Percentiles rank a stretch among this genome's conserved stretches.
These are phyloP conservation scores for Candoia aspera DNA, from an alignment of 2,113 vertebrate species.

Conservation along the genomic window DNA sequence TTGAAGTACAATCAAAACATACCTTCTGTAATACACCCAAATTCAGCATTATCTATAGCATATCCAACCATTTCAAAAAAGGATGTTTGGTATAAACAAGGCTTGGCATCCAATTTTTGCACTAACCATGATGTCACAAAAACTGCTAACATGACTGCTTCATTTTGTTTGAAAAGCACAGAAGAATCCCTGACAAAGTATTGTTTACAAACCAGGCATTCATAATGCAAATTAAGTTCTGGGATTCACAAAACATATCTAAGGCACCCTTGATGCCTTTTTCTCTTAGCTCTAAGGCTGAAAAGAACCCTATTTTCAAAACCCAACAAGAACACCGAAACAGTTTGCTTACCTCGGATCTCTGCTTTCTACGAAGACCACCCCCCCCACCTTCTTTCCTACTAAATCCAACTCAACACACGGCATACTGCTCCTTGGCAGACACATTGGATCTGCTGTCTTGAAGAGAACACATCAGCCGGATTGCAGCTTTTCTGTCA, in stretches of 20 bases:
- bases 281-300: constrained; percentile 41
- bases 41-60: constrained; percentile 33
- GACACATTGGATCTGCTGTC: constrained; percentile 68
- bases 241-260: constrained; percentile 49
- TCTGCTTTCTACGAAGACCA: constrained; percentile 65
- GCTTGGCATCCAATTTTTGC: constrained; percentile 65
- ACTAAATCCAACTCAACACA: constrained; percentile 74
- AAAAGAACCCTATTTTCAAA: constrained; percentile 63
- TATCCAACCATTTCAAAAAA: background rate
- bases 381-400: constrained; percentile 61
- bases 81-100: background rate
- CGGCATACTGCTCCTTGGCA: constrained; percentile 69
- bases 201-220: constrained; percentile 58
- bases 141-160: constrained; percentile 56
- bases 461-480: constrained; percentile 77
- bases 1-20: constrained; percentile 66
- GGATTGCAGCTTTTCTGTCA: constrained; percentile 76
- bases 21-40: constrained; percentile 45
- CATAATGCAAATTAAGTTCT: constrained; percentile 65
- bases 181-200: constrained; percentile 59
- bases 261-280: constrained; percentile 43
- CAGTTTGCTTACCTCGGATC: constrained; percentile 77
- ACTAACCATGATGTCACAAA: constrained; percentile 68
- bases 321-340: constrained; percentile 55
- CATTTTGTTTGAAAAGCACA: constrained; percentile 58